These are phyloP conservation scores for Brienomyrus brachyistius DNA, from an alignment of 2,113 vertebrate species.

Conservation along the genomic window DNA sequence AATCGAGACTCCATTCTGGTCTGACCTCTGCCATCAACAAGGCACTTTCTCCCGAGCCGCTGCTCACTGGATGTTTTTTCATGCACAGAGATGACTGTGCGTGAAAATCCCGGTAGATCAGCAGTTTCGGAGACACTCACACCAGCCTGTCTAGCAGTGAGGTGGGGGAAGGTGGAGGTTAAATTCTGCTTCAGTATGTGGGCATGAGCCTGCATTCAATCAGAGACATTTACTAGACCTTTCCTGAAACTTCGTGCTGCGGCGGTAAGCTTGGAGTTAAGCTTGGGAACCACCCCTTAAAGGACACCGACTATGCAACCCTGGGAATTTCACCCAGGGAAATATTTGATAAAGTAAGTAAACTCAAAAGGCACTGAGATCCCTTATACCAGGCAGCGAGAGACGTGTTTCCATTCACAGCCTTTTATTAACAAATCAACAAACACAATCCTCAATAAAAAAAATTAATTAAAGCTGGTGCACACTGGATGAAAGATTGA, in stretches of 20 bases:
- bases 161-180: background rate
- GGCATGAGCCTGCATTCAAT: background rate
- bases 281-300: too few species aligned
- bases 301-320: too few species aligned
- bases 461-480: too few species aligned
- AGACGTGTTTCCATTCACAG: too few species aligned
- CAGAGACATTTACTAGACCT: background rate
- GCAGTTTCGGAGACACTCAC: background rate
- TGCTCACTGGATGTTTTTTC: background rate
- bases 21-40: background rate
- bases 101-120: background rate
- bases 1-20: background rate
- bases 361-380: too few species aligned
- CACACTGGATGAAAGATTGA: too few species aligned
- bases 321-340: too few species aligned
- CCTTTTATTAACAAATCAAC: too few species aligned
- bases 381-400: too few species aligned
- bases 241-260: background rate
- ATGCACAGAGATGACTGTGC: background rate
- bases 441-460: too few species aligned
- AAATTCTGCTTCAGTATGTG: background rate
- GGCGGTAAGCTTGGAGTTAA: too few species aligned
- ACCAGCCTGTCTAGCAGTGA: background rate
- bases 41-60: background rate
- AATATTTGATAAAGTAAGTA: too few species aligned